These are phyloP conservation scores for Parnassius orleans DNA, from an alignment of 2,888 invertebrate species.

Conservation along the genomic window DNA sequence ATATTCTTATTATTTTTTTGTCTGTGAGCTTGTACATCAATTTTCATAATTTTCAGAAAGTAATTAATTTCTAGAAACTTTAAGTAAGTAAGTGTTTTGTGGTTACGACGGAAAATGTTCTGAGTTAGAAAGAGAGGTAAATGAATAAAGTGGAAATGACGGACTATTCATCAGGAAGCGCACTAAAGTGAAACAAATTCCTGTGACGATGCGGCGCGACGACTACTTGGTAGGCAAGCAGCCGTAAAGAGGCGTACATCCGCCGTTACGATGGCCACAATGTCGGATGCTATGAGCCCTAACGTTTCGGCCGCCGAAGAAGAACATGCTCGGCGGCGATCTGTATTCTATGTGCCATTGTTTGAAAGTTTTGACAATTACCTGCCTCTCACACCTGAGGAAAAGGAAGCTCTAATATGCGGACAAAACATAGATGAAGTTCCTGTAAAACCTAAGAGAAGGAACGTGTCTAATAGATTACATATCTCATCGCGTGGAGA, in stretches of 20 bases:
- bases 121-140: not conserved
- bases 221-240: slow-evolving; percentile 48
- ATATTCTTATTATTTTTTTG: slow-evolving; percentile 8
- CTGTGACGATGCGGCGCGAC: slow-evolving; percentile 58
- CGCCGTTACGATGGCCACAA: slow-evolving; percentile 51
- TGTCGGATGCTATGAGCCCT: slow-evolving; percentile 65
- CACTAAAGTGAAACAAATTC: slow-evolving; percentile 61
- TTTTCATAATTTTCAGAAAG: slow-evolving; percentile 35
- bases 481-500: slow-evolving; percentile 58
- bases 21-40: slow-evolving; percentile 47
- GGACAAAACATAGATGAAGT: slow-evolving; percentile 52
- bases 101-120: slow-evolving; percentile 45
- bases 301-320: slow-evolving; percentile 62
- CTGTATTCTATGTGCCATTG: slow-evolving; percentile 88
- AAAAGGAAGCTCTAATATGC: slow-evolving; percentile 69
- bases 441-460: slow-evolving; percentile 55
- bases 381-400: slow-evolving; percentile 74
- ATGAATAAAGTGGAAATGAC: slow-evolving; percentile 51
- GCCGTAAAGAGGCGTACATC: slow-evolving; percentile 67
- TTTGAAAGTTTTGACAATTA: slow-evolving; percentile 82
- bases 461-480: slow-evolving; percentile 56
- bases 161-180: slow-evolving; percentile 48
- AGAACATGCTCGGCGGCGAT: slow-evolving; percentile 82
- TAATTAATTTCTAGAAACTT: slow-evolving; percentile 28
- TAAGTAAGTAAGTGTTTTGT: slow-evolving; percentile 38